Base-by-base conservation (phyloP, 2,888 invertebrate genomes). In the Hydropsyche betteni region DNA sequence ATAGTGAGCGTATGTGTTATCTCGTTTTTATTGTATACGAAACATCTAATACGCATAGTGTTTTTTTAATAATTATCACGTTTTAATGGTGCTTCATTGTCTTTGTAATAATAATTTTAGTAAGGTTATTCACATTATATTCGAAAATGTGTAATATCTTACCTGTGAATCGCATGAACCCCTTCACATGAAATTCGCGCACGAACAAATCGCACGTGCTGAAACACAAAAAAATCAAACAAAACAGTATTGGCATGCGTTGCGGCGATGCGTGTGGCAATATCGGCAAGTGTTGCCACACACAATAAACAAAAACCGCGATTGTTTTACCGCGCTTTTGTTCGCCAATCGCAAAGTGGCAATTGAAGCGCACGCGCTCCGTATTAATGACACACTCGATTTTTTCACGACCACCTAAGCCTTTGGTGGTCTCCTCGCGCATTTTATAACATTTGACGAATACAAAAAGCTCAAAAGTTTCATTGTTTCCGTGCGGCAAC, bases 11-110 rank as follows among this genome's bases (percentile, higher is more conserved):
- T 52, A 70, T 74, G 53, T 75, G 55, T 74, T 78, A 78, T 78
- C 78, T 78, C 64, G 68, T 73, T 78, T 78, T 78, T 76, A 78
- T 78, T 78, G 73, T 78, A 74, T 50, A 36, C 34, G 73, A 38
- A 75, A 76, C 75, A 78, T 78, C 78, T 76, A 74, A 44, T 10
- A 8, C 44, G 52, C 44, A 69, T 24, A 3, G 64, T 24, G 64
- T 64, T 44, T 6, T 10, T 44, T 44, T 44, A 8, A 2, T 8
- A 44, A 44, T 44, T 44, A 44, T 44, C 7, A 10, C 10, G 44
- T 44, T 44, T 44, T 44, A 8, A 1, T 10, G 44, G 10, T 44
- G 44, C 24, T 24, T 44, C 44, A 44, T 44, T 44, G 44, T 8
- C 44, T 10, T 44, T 44, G 24, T 24, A 24, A 24, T 24, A 24